Evolutionary conservation across 2,797 vertebrate genomes (phyloP).

Genomic region (Melanotaenia trifasciata): DNA sequence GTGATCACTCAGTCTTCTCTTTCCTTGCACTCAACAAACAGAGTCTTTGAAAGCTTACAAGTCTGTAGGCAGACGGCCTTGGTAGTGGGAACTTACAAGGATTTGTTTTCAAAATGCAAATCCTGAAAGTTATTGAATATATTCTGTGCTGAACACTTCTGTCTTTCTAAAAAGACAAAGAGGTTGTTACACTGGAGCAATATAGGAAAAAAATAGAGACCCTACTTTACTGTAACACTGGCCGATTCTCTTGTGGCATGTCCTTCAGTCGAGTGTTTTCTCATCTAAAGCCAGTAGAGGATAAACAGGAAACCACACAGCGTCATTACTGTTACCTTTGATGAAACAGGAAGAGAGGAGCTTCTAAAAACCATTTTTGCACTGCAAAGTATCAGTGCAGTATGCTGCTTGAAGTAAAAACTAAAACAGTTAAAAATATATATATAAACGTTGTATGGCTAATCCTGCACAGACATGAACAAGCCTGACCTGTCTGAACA

Average conservation of each 20-base stretch:
- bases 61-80: conserved; percentile 29
- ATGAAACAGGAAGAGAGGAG: conserved; percentile 45
- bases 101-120: conserved; percentile 44
- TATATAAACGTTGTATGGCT: neutral
- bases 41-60: conserved; percentile 34
- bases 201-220: neutral
- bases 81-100: conserved; percentile 9
- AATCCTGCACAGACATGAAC: conserved; percentile 28
- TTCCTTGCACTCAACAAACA: conserved; percentile 17
- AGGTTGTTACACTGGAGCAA: neutral
- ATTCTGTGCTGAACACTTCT: conserved; percentile 11
- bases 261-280: conserved; percentile 3
- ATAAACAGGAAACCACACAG: conserved; percentile 77
- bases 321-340: conserved; percentile 29
- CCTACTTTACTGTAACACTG: conserved; percentile 1
- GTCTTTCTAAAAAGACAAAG: neutral
- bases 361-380: conserved; percentile 8
- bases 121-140: neutral
- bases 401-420: neutral
- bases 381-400: neutral
- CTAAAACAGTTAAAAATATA: conserved; percentile 10
- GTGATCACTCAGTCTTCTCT: conserved; percentile 17
- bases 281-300: conserved; percentile 38
- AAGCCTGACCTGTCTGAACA: conserved; percentile 1
- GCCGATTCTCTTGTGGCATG: neutral